Percentiles rank a stretch among this genome's conserved stretches.
These are phyloP conservation scores for Seladonia tumulorum DNA, from an alignment of 2,888 invertebrate species.

Conservation along the genomic window DNA sequence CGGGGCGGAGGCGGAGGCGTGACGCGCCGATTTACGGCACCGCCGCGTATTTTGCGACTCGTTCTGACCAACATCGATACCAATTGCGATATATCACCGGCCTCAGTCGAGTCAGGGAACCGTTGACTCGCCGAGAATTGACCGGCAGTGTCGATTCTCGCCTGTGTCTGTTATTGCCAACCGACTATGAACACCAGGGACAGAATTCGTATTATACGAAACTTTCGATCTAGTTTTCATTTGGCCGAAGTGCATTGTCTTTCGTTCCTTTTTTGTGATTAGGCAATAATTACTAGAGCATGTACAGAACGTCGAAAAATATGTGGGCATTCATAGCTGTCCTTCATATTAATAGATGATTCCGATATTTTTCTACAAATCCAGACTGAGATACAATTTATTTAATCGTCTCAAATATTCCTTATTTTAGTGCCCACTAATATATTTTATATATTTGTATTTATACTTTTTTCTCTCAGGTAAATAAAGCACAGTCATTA, in stretches of 20 bases:
- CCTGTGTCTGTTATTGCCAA: not conserved
- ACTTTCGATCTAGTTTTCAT: not conserved
- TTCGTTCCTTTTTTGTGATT: too few species aligned
- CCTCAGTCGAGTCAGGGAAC: not conserved
- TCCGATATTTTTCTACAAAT: too few species aligned
- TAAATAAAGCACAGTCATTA: too few species aligned
- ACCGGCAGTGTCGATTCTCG: not conserved
- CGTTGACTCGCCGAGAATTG: slow-evolving; percentile 5
- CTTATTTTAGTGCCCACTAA: too few species aligned
- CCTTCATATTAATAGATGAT: too few species aligned
- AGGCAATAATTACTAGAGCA: too few species aligned
- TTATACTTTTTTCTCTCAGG: too few species aligned
- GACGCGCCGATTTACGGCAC: slow-evolving; percentile 37
- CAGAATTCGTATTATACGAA: not conserved
- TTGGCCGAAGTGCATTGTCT: not conserved
- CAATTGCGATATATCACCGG: slow-evolving; percentile 24
- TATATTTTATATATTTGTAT: too few species aligned
- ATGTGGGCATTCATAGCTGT: too few species aligned
- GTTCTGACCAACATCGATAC: slow-evolving; percentile 13
- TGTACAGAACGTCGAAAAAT: too few species aligned
- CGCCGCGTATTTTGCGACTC: slow-evolving; percentile 24
- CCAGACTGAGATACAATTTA: too few species aligned
- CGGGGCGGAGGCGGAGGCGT: slow-evolving; percentile 16
- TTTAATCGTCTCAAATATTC: too few species aligned
- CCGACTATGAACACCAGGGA: not conserved